Evolutionary conservation across 2,113 vertebrate species (phyloP).

Genomic region (Crotalus horridus): DNA sequence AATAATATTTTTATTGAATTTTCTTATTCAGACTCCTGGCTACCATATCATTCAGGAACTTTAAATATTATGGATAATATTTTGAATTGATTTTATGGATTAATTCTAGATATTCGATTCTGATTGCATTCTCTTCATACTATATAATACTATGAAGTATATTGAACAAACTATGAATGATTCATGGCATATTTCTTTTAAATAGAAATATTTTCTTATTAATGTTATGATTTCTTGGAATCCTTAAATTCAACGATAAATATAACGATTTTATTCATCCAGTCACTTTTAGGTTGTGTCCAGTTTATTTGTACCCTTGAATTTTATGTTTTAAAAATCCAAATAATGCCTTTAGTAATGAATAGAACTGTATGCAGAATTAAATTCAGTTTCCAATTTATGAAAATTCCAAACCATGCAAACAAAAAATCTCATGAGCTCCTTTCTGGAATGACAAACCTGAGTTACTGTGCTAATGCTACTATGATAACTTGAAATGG

Average conservation of each 20-base stretch:
- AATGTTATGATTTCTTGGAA: constrained; percentile 58
- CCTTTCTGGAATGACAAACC: not conserved
- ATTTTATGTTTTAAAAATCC: constrained; percentile 19
- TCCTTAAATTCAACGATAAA: constrained; percentile 37
- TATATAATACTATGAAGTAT: constrained; percentile 57
- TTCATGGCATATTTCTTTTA: constrained; percentile 62
- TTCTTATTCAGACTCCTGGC: constrained; percentile 34
- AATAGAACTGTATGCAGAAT: not conserved
- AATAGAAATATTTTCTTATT: constrained; percentile 51
- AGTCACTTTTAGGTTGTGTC: not conserved
- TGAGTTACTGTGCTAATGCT: not conserved
- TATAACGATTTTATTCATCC: constrained; percentile 38
- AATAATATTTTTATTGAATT: not conserved
- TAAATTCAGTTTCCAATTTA: not conserved
- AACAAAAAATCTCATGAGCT: not conserved
- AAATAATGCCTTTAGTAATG: constrained; percentile 26
- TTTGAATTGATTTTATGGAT: constrained; percentile 56
- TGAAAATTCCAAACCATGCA: not conserved
- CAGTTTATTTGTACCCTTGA: not conserved
- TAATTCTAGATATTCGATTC: constrained; percentile 63
- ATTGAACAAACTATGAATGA: constrained; percentile 63
- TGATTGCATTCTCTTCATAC: constrained; percentile 59
- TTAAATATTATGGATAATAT: constrained; percentile 31
- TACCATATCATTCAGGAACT: constrained; percentile 28
- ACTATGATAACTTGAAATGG: not conserved